Evolutionary conservation across 1,140 invertebrate genomes (phyloP), one percentile per base, ranked within the genome.

Genomic region (Hylaeus anthracinus): DNA sequence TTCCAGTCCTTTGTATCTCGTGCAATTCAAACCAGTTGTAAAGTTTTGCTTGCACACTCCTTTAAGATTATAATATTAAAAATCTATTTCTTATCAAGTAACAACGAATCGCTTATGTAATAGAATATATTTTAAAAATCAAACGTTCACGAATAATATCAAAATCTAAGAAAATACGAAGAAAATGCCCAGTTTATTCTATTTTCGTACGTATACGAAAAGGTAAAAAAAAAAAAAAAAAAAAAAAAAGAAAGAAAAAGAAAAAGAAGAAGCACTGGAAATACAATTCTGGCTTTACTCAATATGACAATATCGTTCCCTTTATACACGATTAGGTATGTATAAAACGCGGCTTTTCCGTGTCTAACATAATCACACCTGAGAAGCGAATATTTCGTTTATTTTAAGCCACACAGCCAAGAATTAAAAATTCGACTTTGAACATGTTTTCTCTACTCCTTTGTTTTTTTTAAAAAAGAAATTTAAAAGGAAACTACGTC

Each of bases 281-380:
- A 78, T 78, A 82, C 45, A 74, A 85, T 65, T 85, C 79, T 86
- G 83, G 69, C 83, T 85, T 85, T 56, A 78, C 48, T 72, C 15
- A 74, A 82, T 67, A 72, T 58, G 71, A 81, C 51, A 66, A 61
- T 71, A 71, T 45, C 69, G 66, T 75, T 82, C 64, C 39, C 53
- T 69, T 26, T 77, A 37, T 14, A 55, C 73, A 77, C 74, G 58
- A 80, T 66, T 53, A 85, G 26, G 48, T 71, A 65, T 63, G 26
- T 39, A 53, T 63, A 70, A 55, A 37, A 26, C 48, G 45, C 43
- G 41, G 26, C 51, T 81, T 41, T 55, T 74, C 70, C 76, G 74
- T 79, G 73, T 60, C 72, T 75, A 75, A 72, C 72, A 82, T 78
- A 48, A 86, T 82, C 64, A 74, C 79, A 79, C 80, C 63, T 83